Percentiles rank a stretch among this genome's conserved stretches.
Conservation (phyloP, 2,888 invertebrate genomes). For the Diachrysia chrysitis region DNA sequence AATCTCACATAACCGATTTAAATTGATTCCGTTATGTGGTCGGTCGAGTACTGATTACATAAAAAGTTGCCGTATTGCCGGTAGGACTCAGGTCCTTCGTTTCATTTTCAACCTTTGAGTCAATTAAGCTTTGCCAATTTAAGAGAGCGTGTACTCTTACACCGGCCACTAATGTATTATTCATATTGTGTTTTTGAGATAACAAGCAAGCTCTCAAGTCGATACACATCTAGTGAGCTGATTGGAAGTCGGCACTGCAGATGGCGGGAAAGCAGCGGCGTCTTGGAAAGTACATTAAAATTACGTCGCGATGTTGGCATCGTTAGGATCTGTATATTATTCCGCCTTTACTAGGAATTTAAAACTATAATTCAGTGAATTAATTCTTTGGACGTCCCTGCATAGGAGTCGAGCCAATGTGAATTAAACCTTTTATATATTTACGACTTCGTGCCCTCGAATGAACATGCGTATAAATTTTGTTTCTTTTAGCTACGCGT, state of each 20-base stretch:
- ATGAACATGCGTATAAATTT: conserved; percentile 10
- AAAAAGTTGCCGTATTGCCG: conserved; percentile 72
- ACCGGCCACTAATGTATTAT: conserved; percentile 87
- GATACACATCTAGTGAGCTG: conserved; percentile 88
- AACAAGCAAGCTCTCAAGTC: conserved; percentile 86
- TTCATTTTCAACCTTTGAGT: conserved; percentile 87
- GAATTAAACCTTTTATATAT: conserved; percentile 16
- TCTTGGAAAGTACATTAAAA: conserved; percentile 76
- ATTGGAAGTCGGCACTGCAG: conserved; percentile 76
- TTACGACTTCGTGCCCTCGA: background rate
- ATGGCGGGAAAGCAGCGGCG: conserved; percentile 70
- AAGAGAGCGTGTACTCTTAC: conserved; percentile 79
- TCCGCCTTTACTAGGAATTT: conserved; percentile 35
- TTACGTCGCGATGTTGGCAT: conserved; percentile 67
- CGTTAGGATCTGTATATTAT: conserved; percentile 51
- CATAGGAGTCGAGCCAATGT: conserved; percentile 30
- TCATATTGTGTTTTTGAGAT: conserved; percentile 89
- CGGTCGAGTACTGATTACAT: conserved; percentile 70
- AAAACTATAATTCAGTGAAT: conserved; percentile 34
- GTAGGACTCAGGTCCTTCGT: conserved; percentile 66
- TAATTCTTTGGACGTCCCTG: conserved; percentile 36
- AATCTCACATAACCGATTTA: conserved; percentile 73
- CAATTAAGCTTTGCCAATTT: conserved; percentile 88
- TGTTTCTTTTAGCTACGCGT: conserved; percentile 11
- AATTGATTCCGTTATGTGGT: conserved; percentile 70